Evolutionary conservation across 2,888 invertebrate species (phyloP).

Genomic region (Anorthoa munda): DNA sequence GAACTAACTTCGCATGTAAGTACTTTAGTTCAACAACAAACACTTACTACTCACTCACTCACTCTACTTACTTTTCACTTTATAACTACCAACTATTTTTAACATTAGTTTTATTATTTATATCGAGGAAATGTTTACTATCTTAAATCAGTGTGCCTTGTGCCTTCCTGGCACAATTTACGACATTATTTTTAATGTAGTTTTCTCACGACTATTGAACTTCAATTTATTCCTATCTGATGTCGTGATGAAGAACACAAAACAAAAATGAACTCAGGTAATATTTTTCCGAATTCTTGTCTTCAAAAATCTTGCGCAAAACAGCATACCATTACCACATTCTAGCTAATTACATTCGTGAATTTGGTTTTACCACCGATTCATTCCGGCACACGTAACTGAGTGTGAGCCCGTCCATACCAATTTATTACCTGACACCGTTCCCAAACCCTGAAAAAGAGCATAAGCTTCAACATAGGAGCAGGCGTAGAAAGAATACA

Average conservation of each 20-base stretch:
- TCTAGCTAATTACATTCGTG: slow-evolving; percentile 35
- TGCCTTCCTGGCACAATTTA: too few relatives aligned
- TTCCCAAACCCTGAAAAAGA: slow-evolving; percentile 45
- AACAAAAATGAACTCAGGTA: too few relatives aligned
- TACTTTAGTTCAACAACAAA: slow-evolving; percentile 45
- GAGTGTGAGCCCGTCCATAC: slow-evolving; percentile 37
- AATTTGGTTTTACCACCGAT: slow-evolving; percentile 37
- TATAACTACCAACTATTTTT: slow-evolving; percentile 18
- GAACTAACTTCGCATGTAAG: slow-evolving; percentile 30
- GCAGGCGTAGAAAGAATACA: slow-evolving; percentile 1
- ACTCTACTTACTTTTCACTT: slow-evolving; percentile 40
- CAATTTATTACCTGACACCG: slow-evolving; percentile 55
- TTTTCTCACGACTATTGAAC: too few relatives aligned
- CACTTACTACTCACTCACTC: too few relatives aligned
- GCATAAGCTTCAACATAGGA: slow-evolving; percentile 26
- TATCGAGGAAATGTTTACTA: background rate
- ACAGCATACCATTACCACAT: slow-evolving; percentile 17
- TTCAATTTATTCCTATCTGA: too few relatives aligned
- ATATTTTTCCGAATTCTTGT: background rate
- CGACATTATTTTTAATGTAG: too few relatives aligned
- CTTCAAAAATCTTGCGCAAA: slow-evolving; percentile 2
- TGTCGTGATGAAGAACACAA: background rate
- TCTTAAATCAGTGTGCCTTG: background rate
- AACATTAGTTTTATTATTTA: slow-evolving; percentile 24
- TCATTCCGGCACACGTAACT: slow-evolving; percentile 31